Percentiles rank a stretch among this genome's conserved stretches.
Evolutionary conservation across 2,113 vertebrate genomes (phyloP).

Genomic region (Verasper variegatus): DNA sequence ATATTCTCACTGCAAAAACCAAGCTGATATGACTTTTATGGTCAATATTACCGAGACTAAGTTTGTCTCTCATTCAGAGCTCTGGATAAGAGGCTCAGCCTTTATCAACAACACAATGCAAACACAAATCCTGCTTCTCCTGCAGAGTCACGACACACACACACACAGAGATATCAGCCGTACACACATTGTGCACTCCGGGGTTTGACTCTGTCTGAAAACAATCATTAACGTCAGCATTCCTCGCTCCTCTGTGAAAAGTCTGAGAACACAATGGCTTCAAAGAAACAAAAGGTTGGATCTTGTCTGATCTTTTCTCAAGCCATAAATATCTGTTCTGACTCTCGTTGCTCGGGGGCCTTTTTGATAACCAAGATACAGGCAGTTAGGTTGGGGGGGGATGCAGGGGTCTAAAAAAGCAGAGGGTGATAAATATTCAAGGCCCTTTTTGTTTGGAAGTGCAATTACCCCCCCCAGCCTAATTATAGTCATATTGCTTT

Average conservation of each 20-base stretch:
- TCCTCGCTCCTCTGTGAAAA: not conserved
- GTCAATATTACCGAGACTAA: too few relatives aligned
- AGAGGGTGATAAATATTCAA: constrained; percentile 44
- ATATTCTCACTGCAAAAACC: too few relatives aligned
- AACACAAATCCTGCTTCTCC: constrained; percentile 52
- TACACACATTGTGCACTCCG: not conserved
- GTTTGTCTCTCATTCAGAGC: constrained; percentile 55
- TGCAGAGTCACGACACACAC: constrained; percentile 20
- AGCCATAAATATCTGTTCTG: constrained; percentile 48
- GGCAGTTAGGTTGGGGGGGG: not conserved
- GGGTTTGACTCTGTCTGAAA: constrained; percentile 18
- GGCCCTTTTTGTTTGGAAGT: constrained; percentile 31
- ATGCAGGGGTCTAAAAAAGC: not conserved
- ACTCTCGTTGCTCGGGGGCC: constrained; percentile 5
- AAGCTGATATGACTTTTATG: too few relatives aligned
- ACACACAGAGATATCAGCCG: not conserved
- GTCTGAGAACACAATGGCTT: constrained; percentile 38
- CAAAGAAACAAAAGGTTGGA: constrained; percentile 21
- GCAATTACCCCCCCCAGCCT: constrained; percentile 18
- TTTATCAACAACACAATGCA: constrained; percentile 55
- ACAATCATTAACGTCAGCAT: constrained; percentile 32
- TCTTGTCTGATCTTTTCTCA: constrained; percentile 46
- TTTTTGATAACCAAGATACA: constrained; percentile 25
- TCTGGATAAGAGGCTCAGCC: constrained; percentile 31
- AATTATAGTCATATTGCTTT: constrained; percentile 12